These are phyloP conservation scores for Macrophya annulata DNA, from an alignment of 2,888 invertebrate species.

Conservation along the genomic window DNA sequence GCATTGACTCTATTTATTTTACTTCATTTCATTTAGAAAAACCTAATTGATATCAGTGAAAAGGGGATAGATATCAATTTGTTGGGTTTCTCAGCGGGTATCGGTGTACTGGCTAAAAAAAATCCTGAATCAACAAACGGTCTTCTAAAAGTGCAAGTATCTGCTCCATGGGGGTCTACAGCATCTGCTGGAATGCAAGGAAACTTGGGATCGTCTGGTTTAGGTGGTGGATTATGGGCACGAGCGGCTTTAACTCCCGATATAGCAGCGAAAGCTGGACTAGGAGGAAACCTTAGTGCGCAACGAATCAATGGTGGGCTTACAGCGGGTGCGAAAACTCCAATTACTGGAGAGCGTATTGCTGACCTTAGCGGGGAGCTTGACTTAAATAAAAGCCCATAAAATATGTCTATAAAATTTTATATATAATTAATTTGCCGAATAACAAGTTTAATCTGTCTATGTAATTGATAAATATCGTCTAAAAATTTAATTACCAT, in stretches of 20 bases:
- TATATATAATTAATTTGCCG: neutral
- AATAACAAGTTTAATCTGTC: neutral
- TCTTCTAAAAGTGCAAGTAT: conserved; percentile 32
- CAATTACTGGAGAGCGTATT: conserved; percentile 36
- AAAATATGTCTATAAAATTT: neutral
- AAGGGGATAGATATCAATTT: conserved; percentile 41
- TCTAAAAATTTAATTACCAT: neutral
- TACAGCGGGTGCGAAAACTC: conserved; percentile 38
- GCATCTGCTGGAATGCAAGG: conserved; percentile 42
- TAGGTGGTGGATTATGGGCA: conserved; percentile 49
- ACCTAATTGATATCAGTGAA: conserved; percentile 31
- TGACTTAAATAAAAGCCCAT: neutral
- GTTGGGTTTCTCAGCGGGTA: conserved; percentile 41
- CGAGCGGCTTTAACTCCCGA: conserved; percentile 44
- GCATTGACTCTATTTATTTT: neutral
- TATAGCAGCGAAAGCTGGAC: conserved; percentile 49
- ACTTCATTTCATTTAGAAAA: conserved; percentile 14
- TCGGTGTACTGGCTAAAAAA: neutral
- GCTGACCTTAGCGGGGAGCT: conserved; percentile 9
- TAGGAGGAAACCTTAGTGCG: conserved; percentile 24
- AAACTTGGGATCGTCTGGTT: conserved; percentile 19
- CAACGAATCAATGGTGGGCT: conserved; percentile 13
- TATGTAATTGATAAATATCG: neutral
- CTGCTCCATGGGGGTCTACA: conserved; percentile 39
- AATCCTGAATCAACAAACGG: conserved; percentile 1